phyloP scores from a whole-genome alignment of 2,797 vertebrate species.

The Falco novaeseelandiae region DNA sequence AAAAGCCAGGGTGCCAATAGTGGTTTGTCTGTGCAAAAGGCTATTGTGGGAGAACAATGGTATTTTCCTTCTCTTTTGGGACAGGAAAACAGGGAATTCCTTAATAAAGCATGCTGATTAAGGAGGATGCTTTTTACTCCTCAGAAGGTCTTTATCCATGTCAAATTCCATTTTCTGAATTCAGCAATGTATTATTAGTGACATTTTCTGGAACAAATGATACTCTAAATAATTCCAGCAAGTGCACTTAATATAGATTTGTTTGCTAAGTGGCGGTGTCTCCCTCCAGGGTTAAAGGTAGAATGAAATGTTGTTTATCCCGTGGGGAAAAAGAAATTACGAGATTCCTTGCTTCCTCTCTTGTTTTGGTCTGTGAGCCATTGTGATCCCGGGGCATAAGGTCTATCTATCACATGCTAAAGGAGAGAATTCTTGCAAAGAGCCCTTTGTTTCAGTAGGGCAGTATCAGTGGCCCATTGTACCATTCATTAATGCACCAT shows the following conservation, averaged over 20 bases:
- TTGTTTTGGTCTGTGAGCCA: background rate
- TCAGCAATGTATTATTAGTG: constrained; percentile 44
- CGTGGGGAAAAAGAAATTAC: background rate
- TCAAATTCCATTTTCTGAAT: constrained; percentile 43
- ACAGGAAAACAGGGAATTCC: background rate
- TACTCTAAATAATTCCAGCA: constrained; percentile 69
- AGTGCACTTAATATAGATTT: constrained; percentile 70
- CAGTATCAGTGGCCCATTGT: background rate
- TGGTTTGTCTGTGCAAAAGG: background rate
- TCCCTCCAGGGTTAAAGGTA: constrained; percentile 48
- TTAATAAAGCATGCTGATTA: background rate
- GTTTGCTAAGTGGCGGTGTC: constrained; percentile 31
- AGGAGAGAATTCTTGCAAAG: constrained; percentile 8
- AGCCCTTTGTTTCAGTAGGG: constrained; percentile 13
- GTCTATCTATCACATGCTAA: background rate
- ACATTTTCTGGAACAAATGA: constrained; percentile 65
- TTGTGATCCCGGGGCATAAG: background rate
- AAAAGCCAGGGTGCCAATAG: background rate
- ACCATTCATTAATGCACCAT: background rate
- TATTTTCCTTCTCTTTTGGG: background rate
- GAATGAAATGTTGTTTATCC: constrained; percentile 49
- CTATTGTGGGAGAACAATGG: background rate
- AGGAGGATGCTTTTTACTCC: constrained; percentile 7
- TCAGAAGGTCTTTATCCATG: constrained; percentile 16
- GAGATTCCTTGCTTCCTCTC: constrained; percentile 1